Evolutionary conservation across 2,113 vertebrate species (phyloP), one percentile per base, ranked within the genome.

Genomic region (Ammodytes dubius): DNA sequence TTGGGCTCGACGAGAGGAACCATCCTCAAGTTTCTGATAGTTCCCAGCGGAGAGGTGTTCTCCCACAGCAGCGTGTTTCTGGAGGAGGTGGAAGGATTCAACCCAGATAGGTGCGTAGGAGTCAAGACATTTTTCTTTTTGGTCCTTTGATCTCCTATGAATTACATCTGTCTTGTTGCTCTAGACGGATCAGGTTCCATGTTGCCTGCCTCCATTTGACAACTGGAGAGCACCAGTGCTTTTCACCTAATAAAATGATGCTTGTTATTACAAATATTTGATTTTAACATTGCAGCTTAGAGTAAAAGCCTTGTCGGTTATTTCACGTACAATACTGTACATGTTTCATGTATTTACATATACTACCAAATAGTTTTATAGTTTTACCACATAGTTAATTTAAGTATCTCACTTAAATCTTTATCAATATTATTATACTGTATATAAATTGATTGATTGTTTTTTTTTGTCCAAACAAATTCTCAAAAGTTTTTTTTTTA

Each of bases 1-100:
- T 94, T 99, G 92, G 98, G 96, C 50, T 98, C 98, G 1, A 97
- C 97, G 85, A 94, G 94, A 0, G 98, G 98, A 85, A 98, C 96
- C 0, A 67, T 99, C 80, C 96, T 99, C 84, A 99, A 99, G 84
- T 99, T 99, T 88, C 96, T 99, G 12, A 94, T 99, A 88, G 85
- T 93, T 59, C 95, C 97, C 86, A 96, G 91, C 0, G 81, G 94
- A 84, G 97, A 93, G 83, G 80, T 93, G 0, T 88, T 92, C 0
- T 93, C 94, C 56, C 96, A 93, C 89, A 93, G 91, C 89, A 97
- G 95, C 4, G 49, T 98, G 60, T 96, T 99, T 75, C 94, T 99
- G 85, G 98, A 99, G 92, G 97, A 99, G 88, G 96, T 99, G 54
- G 97, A 99, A 91, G 97, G 97, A 71, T 99, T 97, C 91, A 96